Conservation (phyloP, 2,888 invertebrate species). For the Habroteleia sp. region DNA sequence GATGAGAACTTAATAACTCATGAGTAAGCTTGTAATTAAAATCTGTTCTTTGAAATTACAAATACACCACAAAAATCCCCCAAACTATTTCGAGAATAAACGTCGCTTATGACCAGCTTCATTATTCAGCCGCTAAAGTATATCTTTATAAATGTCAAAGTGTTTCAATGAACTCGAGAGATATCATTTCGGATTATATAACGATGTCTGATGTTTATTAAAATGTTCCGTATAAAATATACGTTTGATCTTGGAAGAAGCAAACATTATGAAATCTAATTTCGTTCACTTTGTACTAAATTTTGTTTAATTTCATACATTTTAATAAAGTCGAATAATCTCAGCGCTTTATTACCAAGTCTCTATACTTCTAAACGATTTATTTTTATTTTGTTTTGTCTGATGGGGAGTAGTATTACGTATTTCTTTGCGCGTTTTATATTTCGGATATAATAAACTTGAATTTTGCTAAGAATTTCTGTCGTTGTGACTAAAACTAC, state of each 20-base stretch:
- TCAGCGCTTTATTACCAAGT: no score
- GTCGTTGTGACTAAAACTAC: no score
- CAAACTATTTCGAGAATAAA: slow-evolving; percentile 13
- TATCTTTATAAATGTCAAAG: slow-evolving; percentile 23
- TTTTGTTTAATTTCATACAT: slow-evolving; percentile 23
- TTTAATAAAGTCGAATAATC: slow-evolving; percentile 11
- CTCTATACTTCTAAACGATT: no score
- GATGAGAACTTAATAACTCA: slow-evolving; percentile 2
- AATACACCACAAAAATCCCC: slow-evolving; percentile 4
- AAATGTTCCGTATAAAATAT: slow-evolving; percentile 32
- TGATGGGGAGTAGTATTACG: no score
- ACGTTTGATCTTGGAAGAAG: slow-evolving; percentile 25
- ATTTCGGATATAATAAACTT: no score
- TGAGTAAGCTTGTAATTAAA: slow-evolving; percentile 16
- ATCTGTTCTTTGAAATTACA: slow-evolving; percentile 11
- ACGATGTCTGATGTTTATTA: slow-evolving; percentile 19
- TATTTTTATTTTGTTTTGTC: no score
- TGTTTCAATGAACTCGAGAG: slow-evolving; percentile 18
- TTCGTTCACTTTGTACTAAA: slow-evolving; percentile 25
- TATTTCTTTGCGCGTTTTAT: no score
- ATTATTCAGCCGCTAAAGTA: slow-evolving; percentile 24
- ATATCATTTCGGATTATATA: slow-evolving; percentile 20
- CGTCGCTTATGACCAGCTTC: slow-evolving; percentile 4
- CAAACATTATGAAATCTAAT: slow-evolving; percentile 23
- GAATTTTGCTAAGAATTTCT: no score